Percentiles rank a stretch among this genome's conserved stretches.
Evolutionary conservation across 2,113 vertebrate genomes (phyloP).

Genomic region (Setophaga coronata): DNA sequence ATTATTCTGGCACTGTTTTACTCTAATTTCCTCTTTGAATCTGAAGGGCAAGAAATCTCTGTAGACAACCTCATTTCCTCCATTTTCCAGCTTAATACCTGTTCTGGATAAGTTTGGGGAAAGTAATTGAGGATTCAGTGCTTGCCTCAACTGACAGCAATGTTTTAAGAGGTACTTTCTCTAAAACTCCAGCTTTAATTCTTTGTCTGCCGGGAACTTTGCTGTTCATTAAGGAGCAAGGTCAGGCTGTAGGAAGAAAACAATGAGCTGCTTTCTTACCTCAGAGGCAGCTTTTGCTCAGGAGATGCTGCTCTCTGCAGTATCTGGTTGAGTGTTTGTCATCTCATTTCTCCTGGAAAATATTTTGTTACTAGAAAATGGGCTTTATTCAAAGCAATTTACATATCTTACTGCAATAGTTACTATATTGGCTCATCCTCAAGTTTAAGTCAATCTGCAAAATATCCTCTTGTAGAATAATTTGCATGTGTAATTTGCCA

Average conservation of each 20-base stretch:
- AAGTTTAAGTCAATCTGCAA: slow-evolving; percentile 5
- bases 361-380: background rate
- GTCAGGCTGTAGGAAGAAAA: background rate
- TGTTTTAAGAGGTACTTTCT: slow-evolving; percentile 9
- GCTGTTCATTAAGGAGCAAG: slow-evolving; percentile 13
- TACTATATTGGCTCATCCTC: background rate
- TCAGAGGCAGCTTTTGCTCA: background rate
- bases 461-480: slow-evolving; percentile 5
- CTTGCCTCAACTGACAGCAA: background rate
- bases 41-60: background rate
- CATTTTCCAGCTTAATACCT: background rate
- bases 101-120: background rate
- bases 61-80: background rate
- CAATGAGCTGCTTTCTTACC: background rate
- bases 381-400: slow-evolving; percentile 1
- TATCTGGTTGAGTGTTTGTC: background rate
- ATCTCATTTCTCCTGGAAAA: background rate
- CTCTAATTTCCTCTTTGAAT: background rate
- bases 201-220: background rate
- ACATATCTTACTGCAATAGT: background rate
- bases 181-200: background rate
- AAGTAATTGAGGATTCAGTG: background rate
- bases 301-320: background rate
- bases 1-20: background rate
- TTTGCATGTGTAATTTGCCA: slow-evolving; percentile 37